Percentiles rank a stretch among this genome's conserved stretches.
phyloP scores from a whole-genome alignment of 2,888 invertebrate species.

The Drosophila ezoana region DNA sequence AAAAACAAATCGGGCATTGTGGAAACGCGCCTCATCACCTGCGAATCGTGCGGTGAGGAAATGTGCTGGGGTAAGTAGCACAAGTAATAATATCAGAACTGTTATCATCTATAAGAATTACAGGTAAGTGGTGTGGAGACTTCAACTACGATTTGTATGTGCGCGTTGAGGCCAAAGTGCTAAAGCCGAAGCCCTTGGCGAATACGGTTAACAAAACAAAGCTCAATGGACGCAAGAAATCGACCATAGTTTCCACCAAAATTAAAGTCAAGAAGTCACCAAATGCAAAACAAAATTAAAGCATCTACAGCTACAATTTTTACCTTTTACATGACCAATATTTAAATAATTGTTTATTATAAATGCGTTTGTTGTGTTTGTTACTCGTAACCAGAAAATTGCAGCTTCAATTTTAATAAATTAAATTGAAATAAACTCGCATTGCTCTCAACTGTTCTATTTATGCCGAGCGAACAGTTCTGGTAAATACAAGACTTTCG shows the following conservation, averaged over 20 bases:
- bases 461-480: no score
- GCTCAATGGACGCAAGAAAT: slow-evolving; percentile 80
- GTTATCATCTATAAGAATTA: slow-evolving; percentile 5
- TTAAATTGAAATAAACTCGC: no score
- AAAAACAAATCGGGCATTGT: slow-evolving; percentile 94
- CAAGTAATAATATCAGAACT: not conserved
- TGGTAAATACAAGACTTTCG: no score
- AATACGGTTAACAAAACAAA: slow-evolving; percentile 75
- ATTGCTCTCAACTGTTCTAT: no score
- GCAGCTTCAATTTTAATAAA: no score
- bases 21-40: slow-evolving; percentile 91
- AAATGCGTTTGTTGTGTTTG: no score
- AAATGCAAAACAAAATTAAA: slow-evolving; percentile 44
- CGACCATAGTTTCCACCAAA: slow-evolving; percentile 66
- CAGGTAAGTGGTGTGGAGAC: slow-evolving; percentile 83
- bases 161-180: slow-evolving; percentile 82
- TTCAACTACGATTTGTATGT: slow-evolving; percentile 85
- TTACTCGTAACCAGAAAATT: no score
- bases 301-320: not conserved
- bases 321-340: no score
- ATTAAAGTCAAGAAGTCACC: slow-evolving; percentile 76
- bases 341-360: not conserved
- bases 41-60: slow-evolving; percentile 93
- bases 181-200: slow-evolving; percentile 78
- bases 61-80: slow-evolving; percentile 89